phyloP scores from a whole-genome alignment of 2,888 invertebrate species.

The Eurytoma adleriae region DNA sequence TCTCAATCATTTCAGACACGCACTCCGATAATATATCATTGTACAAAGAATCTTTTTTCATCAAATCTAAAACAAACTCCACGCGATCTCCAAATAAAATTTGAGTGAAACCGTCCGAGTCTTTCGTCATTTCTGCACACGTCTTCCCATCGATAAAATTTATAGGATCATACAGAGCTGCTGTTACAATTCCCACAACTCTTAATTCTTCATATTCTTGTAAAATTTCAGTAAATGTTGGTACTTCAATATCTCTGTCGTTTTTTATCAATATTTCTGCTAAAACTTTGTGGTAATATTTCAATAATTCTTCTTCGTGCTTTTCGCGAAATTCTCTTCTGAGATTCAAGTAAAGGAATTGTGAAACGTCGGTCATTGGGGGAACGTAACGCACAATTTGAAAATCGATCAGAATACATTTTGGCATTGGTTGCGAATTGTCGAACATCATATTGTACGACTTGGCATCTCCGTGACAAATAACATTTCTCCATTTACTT shows the following conservation, averaged over 20 bases:
- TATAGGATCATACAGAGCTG: constrained; percentile 66
- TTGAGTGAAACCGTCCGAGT: constrained; percentile 59
- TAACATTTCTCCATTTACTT: constrained; percentile 61
- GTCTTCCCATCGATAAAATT: constrained; percentile 65
- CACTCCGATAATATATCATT: constrained; percentile 61
- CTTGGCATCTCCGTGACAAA: constrained; percentile 37
- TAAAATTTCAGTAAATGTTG: constrained; percentile 65
- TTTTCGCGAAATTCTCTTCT: constrained; percentile 51
- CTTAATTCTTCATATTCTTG: constrained; percentile 67
- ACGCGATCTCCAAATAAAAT: constrained; percentile 59
- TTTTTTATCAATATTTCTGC: constrained; percentile 48
- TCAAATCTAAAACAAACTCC: constrained; percentile 60
- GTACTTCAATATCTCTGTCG: constrained; percentile 68
- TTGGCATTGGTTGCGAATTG: constrained; percentile 56
- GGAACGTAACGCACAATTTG: constrained; percentile 80
- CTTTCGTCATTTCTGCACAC: constrained; percentile 60
- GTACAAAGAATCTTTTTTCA: constrained; percentile 63
- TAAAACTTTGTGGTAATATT: constrained; percentile 56
- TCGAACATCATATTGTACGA: constrained; percentile 41
- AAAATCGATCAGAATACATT: constrained; percentile 83
- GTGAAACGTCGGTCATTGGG: constrained; percentile 51
- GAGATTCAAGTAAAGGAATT: constrained; percentile 56
- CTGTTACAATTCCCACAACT: constrained; percentile 65
- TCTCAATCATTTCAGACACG: constrained; percentile 64
- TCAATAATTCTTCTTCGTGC: constrained; percentile 54